Conservation (phyloP, 2,797 vertebrate genomes). For the Gymnoscopelus braueri region DNA sequence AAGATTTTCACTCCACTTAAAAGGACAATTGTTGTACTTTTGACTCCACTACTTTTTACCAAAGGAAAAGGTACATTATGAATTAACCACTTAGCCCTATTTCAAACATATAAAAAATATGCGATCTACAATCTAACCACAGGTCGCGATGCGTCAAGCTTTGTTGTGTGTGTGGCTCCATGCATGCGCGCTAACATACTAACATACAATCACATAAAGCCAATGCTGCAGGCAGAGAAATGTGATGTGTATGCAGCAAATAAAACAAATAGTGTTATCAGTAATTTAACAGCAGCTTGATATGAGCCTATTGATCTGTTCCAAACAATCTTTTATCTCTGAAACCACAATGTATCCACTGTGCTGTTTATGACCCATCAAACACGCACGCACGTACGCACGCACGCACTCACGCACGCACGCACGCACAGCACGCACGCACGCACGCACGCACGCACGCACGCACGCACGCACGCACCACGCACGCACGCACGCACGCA, state of each 20-base stretch:
- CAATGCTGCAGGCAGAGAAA: conserved; percentile 65
- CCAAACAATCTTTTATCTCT: conserved; percentile 77
- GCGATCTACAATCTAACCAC: too few relatives aligned
- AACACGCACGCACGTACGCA: conserved; percentile 4
- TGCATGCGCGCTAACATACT: too few relatives aligned
- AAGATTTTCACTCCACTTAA: too few relatives aligned
- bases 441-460: conserved; percentile 47
- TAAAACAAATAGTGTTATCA: conserved; percentile 81
- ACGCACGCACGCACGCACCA: conserved; percentile 22
- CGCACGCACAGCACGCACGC: conserved; percentile 23
- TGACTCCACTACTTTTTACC: too few relatives aligned
- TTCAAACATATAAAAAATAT: too few relatives aligned
- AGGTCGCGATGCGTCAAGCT: too few relatives aligned
- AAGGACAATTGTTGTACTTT: too few relatives aligned
- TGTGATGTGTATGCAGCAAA: conserved; percentile 63
- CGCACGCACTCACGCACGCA: neutral
- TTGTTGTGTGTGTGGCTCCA: neutral
- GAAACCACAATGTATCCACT: conserved; percentile 76
- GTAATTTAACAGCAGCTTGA: conserved; percentile 80
- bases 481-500: conserved; percentile 35
- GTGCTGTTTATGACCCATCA: conserved; percentile 67
- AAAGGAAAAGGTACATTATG: too few relatives aligned
- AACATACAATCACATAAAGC: conserved; percentile 13
- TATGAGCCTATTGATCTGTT: conserved; percentile 78
- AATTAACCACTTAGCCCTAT: too few relatives aligned